Percentiles rank a stretch among this genome's conserved stretches.
Evolutionary conservation across 2,888 invertebrate genomes (phyloP).

Genomic region (Coecobrya sp.): DNA sequence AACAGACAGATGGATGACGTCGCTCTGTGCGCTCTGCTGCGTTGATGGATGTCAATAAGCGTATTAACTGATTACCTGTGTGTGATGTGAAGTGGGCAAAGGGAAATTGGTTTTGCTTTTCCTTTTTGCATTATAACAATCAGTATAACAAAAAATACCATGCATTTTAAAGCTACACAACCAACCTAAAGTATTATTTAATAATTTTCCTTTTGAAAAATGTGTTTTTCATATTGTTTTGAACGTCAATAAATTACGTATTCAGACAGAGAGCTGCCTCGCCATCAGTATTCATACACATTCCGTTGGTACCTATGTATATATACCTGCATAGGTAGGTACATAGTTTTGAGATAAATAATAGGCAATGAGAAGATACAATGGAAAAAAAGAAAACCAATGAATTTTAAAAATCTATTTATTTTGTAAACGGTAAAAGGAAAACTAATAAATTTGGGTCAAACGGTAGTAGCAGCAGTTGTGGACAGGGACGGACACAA

Average conservation of each 20-base stretch:
- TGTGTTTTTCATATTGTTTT: slow-evolving; percentile 31
- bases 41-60: slow-evolving; percentile 34
- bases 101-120: slow-evolving; percentile 7
- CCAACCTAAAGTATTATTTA: not conserved
- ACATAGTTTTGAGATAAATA: not conserved
- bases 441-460: slow-evolving; percentile 46
- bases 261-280: not conserved
- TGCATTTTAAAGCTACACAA: not conserved
- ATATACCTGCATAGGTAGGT: too few relatives aligned
- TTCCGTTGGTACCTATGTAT: too few relatives aligned
- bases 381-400: slow-evolving; percentile 21
- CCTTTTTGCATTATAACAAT: not conserved
- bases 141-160: not conserved
- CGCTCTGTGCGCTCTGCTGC: not conserved
- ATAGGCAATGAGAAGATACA: not conserved
- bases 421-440: slow-evolving; percentile 26
- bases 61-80: slow-evolving; percentile 43
- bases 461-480: slow-evolving; percentile 29
- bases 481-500: not conserved
- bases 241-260: slow-evolving; percentile 49
- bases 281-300: not conserved
- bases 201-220: slow-evolving; percentile 18
- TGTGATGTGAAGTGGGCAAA: slow-evolving; percentile 1
- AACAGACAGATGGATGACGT: slow-evolving; percentile 20
- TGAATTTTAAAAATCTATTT: slow-evolving; percentile 25